Evolutionary conservation across 2,113 vertebrate genomes (phyloP), one percentile per base, ranked within the genome.

Genomic region (Thymallus thymallus): DNA sequence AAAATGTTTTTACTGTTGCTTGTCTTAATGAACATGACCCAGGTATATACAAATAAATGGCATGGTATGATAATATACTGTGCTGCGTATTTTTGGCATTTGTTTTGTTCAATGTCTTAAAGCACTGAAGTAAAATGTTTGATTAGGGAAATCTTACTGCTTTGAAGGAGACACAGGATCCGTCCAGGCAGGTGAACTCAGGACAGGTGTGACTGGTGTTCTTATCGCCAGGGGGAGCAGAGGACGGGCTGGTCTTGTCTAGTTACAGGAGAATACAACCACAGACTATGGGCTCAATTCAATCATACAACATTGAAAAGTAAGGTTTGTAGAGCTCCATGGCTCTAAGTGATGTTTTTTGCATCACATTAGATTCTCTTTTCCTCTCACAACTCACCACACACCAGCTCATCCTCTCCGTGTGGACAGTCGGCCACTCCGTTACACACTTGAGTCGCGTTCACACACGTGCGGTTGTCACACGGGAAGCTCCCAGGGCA

Each of bases 341-440:
- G 35, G 9, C 35, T 41, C 35, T 10, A 10, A 41, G 35, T 2
- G 35, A 41, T 41, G 7, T 6, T 9, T 35, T 35, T 6, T 35
- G 35, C 35, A 41, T 10, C 2, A 2, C 2, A 9, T 10, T 12
- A 41, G 9, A 41, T 41, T 41, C 9, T 41, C 9, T 41, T 41
- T 10, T 41, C 35, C 35, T 41, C 0, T 30, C 24, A 79, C 22
- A 78, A 89, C 94, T 91, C 80, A 95, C 94, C 92, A 51, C 94
- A 96, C 68, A 89, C 77, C 68, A 89, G 74, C 88, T 96, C 95
- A 1, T 96, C 95, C 20, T 96, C 91, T 0, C 92, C 94, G 16
- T 48, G 77, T 1, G 93, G 90, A 80, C 95, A 95, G 86, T 96
- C 90, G 0, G 76, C 60, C 56, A 89, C 4, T 0, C 93, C 93